Percentiles rank a stretch among this genome's conserved stretches.
These are phyloP conservation scores for Denticeps clupeoides DNA, from an alignment of 2,797 vertebrate genomes.

Conservation along the genomic window DNA sequence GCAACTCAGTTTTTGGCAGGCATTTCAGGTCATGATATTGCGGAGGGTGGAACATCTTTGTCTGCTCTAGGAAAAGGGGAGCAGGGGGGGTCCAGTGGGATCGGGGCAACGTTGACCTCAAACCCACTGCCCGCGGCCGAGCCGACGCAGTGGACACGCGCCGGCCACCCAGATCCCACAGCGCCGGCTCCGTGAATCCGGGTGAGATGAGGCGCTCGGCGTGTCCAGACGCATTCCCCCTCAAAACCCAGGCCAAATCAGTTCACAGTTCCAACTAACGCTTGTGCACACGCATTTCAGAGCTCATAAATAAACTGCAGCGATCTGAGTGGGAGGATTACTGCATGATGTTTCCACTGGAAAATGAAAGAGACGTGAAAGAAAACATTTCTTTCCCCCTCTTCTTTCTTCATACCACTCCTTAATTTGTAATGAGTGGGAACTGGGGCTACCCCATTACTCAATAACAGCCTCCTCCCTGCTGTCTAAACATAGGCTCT, in stretches of 20 bases:
- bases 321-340: neutral
- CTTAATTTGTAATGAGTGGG: neutral
- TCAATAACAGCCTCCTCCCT: neutral
- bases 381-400: too few relatives aligned
- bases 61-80: neutral
- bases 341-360: neutral
- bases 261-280: too few relatives aligned
- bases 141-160: too few relatives aligned
- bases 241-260: too few relatives aligned
- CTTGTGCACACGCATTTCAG: too few relatives aligned
- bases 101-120: neutral
- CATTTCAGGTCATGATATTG: slow-evolving; percentile 43
- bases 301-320: neutral
- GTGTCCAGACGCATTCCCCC: slow-evolving; percentile 2
- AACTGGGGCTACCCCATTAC: neutral
- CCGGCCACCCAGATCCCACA: too few relatives aligned
- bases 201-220: too few relatives aligned
- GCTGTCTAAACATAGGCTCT: neutral
- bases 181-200: neutral
- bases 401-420: neutral
- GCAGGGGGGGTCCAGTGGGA: neutral
- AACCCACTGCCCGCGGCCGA: neutral
- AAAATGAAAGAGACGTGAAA: neutral
- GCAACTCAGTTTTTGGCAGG: slow-evolving; percentile 35
- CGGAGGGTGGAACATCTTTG: slow-evolving; percentile 21